phyloP scores from a whole-genome alignment of 1,140 invertebrate genomes.

The Druon quercuslanigerum region DNA sequence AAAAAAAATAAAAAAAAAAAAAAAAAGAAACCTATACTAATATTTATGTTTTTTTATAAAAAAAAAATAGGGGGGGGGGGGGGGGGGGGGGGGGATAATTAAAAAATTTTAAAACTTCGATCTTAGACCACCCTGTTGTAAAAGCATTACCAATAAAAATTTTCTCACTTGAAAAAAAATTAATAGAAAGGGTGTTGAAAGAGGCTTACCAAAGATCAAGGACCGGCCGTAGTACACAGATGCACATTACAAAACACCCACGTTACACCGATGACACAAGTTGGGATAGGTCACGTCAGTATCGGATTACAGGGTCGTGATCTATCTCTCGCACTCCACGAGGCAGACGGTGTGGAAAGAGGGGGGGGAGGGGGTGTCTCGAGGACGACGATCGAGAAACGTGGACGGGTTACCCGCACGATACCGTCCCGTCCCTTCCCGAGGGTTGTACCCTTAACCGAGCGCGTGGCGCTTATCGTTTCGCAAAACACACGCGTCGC shows the following conservation, averaged over 20 bases:
- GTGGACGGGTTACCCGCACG: slow-evolving; percentile 39
- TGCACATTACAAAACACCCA: slow-evolving; percentile 46
- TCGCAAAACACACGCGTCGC: slow-evolving; percentile 58
- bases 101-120: too few species aligned
- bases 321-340: slow-evolving; percentile 52
- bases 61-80: too few species aligned
- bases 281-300: slow-evolving; percentile 59
- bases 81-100: too few species aligned
- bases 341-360: neutral
- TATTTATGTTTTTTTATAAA: too few species aligned
- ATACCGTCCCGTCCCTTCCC: slow-evolving; percentile 34
- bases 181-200: slow-evolving; percentile 22
- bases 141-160: neutral
- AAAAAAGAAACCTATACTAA: too few species aligned
- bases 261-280: slow-evolving; percentile 51
- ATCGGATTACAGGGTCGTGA: slow-evolving; percentile 57
- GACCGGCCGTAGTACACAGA: slow-evolving; percentile 42
- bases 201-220: slow-evolving; percentile 27
- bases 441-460: neutral
- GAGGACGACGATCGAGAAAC: neutral
- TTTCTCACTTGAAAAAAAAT: neutral
- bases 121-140: neutral
- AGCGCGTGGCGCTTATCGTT: slow-evolving; percentile 36
- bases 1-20: too few species aligned
- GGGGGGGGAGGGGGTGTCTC: neutral